Evolutionary conservation across 2,888 invertebrate species (phyloP).

Genomic region (Rhogogaster chlorosoma): DNA sequence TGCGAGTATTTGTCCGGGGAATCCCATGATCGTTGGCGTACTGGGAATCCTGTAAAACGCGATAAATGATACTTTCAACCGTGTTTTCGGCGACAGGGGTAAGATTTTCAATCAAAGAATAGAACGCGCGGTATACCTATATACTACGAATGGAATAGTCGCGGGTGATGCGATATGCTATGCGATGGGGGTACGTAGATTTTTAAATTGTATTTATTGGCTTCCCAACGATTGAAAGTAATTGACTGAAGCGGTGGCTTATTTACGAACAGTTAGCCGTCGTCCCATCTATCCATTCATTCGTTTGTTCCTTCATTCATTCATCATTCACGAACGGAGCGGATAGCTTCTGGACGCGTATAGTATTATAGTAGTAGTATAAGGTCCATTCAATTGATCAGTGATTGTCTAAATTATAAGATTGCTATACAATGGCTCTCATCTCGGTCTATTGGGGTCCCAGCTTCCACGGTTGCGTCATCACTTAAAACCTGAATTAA

Average conservation of each 20-base stretch:
- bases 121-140: background rate
- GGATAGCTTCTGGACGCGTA: conserved; percentile 61
- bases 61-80: background rate
- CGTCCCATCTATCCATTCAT: conserved; percentile 78
- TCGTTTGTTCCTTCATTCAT: conserved; percentile 78
- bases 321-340: conserved; percentile 76
- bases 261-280: conserved; percentile 78
- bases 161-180: background rate
- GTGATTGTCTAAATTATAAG: conserved; percentile 79
- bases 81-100: background rate
- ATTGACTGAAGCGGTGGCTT: conserved; percentile 78
- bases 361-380: conserved; percentile 75
- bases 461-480: conserved; percentile 75
- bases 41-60: background rate
- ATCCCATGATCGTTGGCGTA: background rate
- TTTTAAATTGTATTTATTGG: conserved; percentile 78
- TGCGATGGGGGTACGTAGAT: conserved; percentile 55
- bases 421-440: conserved; percentile 79
- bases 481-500: conserved; percentile 72
- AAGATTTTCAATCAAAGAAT: background rate
- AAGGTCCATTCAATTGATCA: conserved; percentile 78
- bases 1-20: background rate
- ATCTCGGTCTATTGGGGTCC: conserved; percentile 78
- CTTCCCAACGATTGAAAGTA: conserved; percentile 78
- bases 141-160: background rate